phyloP scores from a whole-genome alignment of 1,140 invertebrate genomes.

The Caenorhabditis elegans region DNA sequence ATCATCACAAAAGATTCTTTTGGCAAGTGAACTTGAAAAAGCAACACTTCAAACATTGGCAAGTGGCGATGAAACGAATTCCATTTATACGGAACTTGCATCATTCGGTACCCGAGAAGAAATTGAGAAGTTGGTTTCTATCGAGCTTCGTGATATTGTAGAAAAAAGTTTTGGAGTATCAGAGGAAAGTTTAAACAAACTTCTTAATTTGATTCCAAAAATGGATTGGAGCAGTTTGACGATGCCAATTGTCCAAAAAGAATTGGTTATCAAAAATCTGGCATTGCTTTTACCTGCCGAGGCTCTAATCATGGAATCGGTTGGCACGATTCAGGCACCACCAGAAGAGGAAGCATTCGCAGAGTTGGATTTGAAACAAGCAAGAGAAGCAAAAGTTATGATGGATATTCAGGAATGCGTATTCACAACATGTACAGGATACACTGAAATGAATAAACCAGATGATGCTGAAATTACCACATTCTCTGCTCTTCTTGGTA shows the following conservation, averaged over 20 bases:
- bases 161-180: slow-evolving; percentile 1
- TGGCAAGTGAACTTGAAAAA: background rate
- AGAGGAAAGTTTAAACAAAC: background rate
- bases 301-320: background rate
- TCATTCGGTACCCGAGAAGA: background rate
- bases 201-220: background rate
- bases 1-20: background rate
- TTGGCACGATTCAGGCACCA: background rate
- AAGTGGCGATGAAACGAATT: background rate
- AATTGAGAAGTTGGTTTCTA: background rate
- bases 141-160: background rate
- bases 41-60: background rate
- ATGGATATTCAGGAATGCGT: slow-evolving; percentile 19
- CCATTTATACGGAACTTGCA: background rate
- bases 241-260: background rate
- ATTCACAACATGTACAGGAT: background rate
- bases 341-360: slow-evolving; percentile 9
- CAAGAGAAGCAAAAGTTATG: slow-evolving; percentile 15
- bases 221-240: slow-evolving; percentile 20
- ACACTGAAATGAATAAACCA: slow-evolving; percentile 1
- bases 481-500: background rate
- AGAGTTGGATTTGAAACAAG: slow-evolving; percentile 9
- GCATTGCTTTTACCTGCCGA: background rate
- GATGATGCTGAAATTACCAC: background rate
- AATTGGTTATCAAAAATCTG: background rate